phyloP scores from a whole-genome alignment of 1,140 invertebrate species.

The Micrasema minimum region DNA sequence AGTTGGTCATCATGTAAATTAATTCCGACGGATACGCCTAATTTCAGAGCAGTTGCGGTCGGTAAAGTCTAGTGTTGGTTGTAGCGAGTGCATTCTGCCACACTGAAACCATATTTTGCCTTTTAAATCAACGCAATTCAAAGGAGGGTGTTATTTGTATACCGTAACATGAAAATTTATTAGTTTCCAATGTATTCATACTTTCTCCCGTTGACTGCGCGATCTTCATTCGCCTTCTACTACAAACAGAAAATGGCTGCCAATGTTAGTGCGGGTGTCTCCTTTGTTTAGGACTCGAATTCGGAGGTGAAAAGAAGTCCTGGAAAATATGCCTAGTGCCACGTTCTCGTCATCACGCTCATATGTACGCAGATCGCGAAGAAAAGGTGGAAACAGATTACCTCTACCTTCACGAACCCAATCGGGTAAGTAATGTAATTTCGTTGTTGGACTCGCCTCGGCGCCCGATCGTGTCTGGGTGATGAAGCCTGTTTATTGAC shows the following conservation, averaged over 20 bases:
- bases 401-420: slow-evolving; percentile 49
- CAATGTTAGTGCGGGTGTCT: slow-evolving; percentile 71
- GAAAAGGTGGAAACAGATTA: slow-evolving; percentile 84
- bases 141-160: slow-evolving; percentile 22
- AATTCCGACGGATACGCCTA: slow-evolving; percentile 35
- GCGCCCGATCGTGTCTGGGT: slow-evolving; percentile 28
- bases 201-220: slow-evolving; percentile 57
- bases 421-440: slow-evolving; percentile 46
- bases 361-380: slow-evolving; percentile 84
- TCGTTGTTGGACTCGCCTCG: slow-evolving; percentile 42
- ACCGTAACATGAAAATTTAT: slow-evolving; percentile 23
- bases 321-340: slow-evolving; percentile 86
- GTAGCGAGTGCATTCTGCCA: slow-evolving; percentile 36
- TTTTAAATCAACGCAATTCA: slow-evolving; percentile 32
- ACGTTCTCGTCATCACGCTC: slow-evolving; percentile 88
- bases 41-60: slow-evolving; percentile 45
- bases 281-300: slow-evolving; percentile 73
- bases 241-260: slow-evolving; percentile 75
- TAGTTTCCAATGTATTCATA: slow-evolving; percentile 54
- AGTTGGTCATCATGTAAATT: slow-evolving; percentile 31
- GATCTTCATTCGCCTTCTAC: slow-evolving; percentile 63
- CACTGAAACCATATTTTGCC: slow-evolving; percentile 42
- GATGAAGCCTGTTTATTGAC: slow-evolving; percentile 44
- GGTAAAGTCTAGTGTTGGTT: slow-evolving; percentile 40
- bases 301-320: slow-evolving; percentile 64